A percentile compares a stretch with the other conserved stretches of the same genome.
phyloP scores from a whole-genome alignment of 2,888 invertebrate species.

The Alentia gelatinosa region DNA sequence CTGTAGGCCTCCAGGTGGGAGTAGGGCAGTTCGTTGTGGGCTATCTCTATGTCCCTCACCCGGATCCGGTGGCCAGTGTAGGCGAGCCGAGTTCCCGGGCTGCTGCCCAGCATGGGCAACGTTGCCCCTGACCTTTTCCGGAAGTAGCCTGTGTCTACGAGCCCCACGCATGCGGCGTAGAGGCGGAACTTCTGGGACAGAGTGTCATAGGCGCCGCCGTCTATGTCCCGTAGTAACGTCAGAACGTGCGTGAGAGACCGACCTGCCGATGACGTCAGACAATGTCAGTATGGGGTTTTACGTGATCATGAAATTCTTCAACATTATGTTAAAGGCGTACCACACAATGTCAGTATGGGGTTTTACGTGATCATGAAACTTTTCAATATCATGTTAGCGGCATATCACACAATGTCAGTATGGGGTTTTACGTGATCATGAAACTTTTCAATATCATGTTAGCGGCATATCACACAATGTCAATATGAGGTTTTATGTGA shows the following conservation, averaged over 20 bases:
- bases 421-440: too few species aligned
- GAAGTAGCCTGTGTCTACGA: slow-evolving; percentile 66
- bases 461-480: too few species aligned
- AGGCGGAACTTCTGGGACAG: slow-evolving; percentile 59
- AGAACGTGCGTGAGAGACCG: slow-evolving; percentile 58
- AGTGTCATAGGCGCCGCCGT: slow-evolving; percentile 60
- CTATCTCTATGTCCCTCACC: slow-evolving; percentile 1
- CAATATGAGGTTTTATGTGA: too few species aligned
- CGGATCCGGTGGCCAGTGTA: not conserved
- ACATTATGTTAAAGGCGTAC: too few species aligned
- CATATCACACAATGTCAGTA: too few species aligned
- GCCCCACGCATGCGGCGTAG: slow-evolving; percentile 64
- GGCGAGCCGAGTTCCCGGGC: not conserved
- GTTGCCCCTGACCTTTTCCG: slow-evolving; percentile 58
- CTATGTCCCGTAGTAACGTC: slow-evolving; percentile 58
- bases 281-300: too few species aligned
- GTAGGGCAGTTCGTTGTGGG: slow-evolving; percentile 24
- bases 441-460: too few species aligned
- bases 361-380: too few species aligned
- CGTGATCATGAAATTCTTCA: too few species aligned
- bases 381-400: too few species aligned
- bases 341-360: too few species aligned
- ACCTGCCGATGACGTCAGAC: too few species aligned
- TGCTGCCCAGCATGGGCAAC: not conserved
- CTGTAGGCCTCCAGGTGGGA: not conserved